Base-by-base conservation (phyloP, 1,140 invertebrate species). In the Andrena cerasifolii region DNA sequence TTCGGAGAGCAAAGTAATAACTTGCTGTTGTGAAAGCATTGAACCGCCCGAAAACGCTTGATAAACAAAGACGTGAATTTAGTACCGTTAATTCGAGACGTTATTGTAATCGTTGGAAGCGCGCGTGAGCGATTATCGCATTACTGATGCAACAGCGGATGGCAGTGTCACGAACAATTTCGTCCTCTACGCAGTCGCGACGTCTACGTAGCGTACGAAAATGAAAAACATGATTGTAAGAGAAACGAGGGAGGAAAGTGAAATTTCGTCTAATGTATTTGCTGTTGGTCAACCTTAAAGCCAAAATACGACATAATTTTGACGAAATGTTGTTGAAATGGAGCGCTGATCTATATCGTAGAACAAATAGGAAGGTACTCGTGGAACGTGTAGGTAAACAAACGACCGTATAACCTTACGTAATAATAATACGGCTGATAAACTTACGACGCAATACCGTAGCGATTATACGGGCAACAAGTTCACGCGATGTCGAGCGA, bases 391-490 rank as follows among this genome's bases (percentile, higher is more conserved):
- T 45, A 40, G 40, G 65, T 76, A 76, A 76, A 76, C 65, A 68
- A 59, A 58, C 43, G 51, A 68, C 31, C 31, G 16, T 36, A 61
- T 5, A 40, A 36, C 4, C 16, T 77, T 71, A 71, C 36, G 45
- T 77, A 77, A 77, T 36, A 53, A 51, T 53, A 77, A 71, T 45
- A 77, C 18, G 56, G 56, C 18, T 70, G 49, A 77, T 71, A 77
- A 68, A 58, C 53, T 58, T 67, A 47, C 28, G 16, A 68, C 73
- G 73, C 63, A 76, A 76, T 76, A 56, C n/a, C 40, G 16, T 47
- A 8, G 43, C 24, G 31, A 71, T 77, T 62, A 70, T 70, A 51
- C 67, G 65, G 56, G 67, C 75, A 77, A 62, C 67, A 77, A 77
- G 66, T 70, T 77, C 75, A 62, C 47, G 56, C 75, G 33, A 43